phyloP scores from a whole-genome alignment of 2,113 vertebrate genomes.

The Podocnemis expansa region DNA sequence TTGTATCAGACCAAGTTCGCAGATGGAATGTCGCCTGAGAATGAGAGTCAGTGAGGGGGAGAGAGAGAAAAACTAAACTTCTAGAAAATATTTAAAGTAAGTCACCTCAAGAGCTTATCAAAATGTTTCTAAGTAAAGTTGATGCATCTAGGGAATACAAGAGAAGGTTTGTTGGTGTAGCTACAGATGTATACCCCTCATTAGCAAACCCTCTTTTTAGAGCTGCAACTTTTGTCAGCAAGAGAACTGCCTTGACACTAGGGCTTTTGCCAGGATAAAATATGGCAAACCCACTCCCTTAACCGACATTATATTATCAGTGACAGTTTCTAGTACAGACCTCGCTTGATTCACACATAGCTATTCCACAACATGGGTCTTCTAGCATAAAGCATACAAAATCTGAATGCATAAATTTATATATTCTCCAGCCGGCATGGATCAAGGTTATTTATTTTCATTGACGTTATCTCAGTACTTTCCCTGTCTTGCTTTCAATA shows the following conservation, averaged over 20 bases:
- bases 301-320: not conserved
- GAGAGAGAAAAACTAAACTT: not conserved
- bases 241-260: not conserved
- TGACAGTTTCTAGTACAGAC: not conserved
- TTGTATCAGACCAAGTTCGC: not conserved
- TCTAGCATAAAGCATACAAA: not conserved
- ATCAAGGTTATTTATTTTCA: not conserved
- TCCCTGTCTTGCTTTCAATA: not conserved
- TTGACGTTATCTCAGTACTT: not conserved
- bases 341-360: not conserved
- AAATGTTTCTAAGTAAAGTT: not conserved
- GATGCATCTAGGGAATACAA: not conserved
- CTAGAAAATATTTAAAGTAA: not conserved
- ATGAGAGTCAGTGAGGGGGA: not conserved
- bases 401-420: not conserved
- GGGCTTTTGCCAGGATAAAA: not conserved
- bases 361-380: accelerated
- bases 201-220: not conserved
- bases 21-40: not conserved
- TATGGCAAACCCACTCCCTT: accelerated
- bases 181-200: too few species aligned
- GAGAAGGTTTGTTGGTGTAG: not conserved
- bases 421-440: not conserved
- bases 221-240: not conserved
- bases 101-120: not conserved